These are phyloP conservation scores for Oryzias sinensis DNA, from an alignment of 2,797 vertebrate species.

Conservation along the genomic window DNA sequence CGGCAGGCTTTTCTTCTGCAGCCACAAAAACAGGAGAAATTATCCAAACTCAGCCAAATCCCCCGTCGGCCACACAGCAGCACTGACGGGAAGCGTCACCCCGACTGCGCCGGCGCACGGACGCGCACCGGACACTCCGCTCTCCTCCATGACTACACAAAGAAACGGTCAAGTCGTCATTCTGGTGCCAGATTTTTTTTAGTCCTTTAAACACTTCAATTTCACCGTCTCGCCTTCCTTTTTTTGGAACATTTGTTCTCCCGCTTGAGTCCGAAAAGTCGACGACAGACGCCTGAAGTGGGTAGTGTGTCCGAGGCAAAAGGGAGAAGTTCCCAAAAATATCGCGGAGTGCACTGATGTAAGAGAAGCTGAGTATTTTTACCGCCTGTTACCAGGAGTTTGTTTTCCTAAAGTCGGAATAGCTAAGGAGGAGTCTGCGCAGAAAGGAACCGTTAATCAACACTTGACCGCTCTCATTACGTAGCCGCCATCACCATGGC, in stretches of 20 bases:
- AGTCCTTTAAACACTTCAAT: not conserved
- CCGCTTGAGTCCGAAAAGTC: constrained; percentile 29
- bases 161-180: constrained; percentile 70
- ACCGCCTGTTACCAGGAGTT: constrained; percentile 69
- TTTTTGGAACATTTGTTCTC: not conserved
- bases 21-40: constrained; percentile 5
- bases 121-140: constrained; percentile 32
- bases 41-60: constrained; percentile 67
- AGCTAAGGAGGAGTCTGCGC: constrained; percentile 11
- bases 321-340: constrained; percentile 73
- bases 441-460: constrained; percentile 29
- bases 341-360: constrained; percentile 64
- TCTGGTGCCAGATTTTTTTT: constrained; percentile 6
- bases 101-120: constrained; percentile 18
- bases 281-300: constrained; percentile 45
- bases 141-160: constrained; percentile 60
- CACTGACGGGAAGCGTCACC: constrained; percentile 44
- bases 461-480: constrained; percentile 23
- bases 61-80: constrained; percentile 51
- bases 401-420: constrained; percentile 33
- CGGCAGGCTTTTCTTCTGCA: constrained; percentile 7
- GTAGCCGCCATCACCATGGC: constrained; percentile 30
- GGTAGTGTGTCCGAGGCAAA: constrained; percentile 46
- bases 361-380: constrained; percentile 77
- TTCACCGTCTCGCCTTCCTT: not conserved